phyloP scores from a whole-genome alignment of 2,797 vertebrate genomes.

The Intellagama lesueurii region DNA sequence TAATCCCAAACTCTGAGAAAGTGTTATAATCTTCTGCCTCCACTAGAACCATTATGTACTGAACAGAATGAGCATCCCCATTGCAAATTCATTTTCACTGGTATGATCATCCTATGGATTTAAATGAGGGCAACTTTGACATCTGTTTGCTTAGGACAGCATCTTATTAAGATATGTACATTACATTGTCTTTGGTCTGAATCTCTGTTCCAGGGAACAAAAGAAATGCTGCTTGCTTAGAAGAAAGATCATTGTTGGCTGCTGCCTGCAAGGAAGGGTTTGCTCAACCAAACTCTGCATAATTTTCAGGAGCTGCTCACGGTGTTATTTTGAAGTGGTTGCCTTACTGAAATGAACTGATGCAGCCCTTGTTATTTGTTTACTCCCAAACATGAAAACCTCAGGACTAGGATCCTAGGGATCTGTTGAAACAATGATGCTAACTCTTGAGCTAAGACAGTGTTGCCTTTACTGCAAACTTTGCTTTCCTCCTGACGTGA shows the following conservation, averaged over 20 bases:
- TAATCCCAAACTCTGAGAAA: not conserved
- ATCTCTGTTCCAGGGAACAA: not conserved
- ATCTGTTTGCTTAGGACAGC: not conserved
- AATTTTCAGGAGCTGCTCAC: not conserved
- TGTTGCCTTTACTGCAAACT: conserved; percentile 4
- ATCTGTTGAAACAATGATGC: not conserved
- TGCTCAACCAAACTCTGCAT: not conserved
- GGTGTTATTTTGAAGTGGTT: not conserved
- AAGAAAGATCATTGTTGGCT: not conserved
- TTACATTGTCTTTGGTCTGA: not conserved
- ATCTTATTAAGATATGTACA: not conserved
- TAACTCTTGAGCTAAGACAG: not conserved
- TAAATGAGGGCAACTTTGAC: not conserved
- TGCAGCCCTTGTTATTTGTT: not conserved
- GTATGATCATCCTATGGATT: not conserved
- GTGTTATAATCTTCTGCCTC: not conserved
- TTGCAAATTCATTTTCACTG: not conserved
- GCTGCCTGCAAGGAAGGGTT: not conserved
- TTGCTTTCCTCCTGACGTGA: not conserved
- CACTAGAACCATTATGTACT: not conserved
- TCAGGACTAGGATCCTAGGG: not conserved
- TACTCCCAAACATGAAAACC: not conserved
- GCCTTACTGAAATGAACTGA: not conserved
- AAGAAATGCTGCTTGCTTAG: not conserved
- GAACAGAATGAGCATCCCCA: not conserved